These are phyloP conservation scores for Tupiocoris notatus DNA, from an alignment of 2,888 invertebrate species.

Conservation along the genomic window DNA sequence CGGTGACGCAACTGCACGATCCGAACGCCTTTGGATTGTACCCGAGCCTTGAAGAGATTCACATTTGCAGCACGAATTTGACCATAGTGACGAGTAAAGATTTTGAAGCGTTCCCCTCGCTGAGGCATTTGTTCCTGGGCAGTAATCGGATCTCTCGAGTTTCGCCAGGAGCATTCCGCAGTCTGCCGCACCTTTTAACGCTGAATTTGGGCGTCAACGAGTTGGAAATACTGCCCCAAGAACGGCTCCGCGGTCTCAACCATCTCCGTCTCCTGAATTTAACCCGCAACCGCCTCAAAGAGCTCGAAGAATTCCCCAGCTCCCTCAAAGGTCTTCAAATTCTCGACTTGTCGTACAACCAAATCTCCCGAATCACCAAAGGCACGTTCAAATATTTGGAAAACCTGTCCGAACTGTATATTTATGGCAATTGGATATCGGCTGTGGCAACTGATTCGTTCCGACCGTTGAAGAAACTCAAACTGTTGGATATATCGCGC, in stretches of 20 bases:
- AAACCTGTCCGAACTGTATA: constrained; percentile 71
- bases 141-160: constrained; percentile 74
- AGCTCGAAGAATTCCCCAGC: constrained; percentile 75
- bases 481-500: constrained; percentile 73
- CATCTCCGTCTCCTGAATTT: constrained; percentile 74
- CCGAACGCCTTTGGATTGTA: constrained; percentile 45
- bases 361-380: constrained; percentile 72
- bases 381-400: constrained; percentile 74
- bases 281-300: constrained; percentile 77
- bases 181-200: constrained; percentile 70
- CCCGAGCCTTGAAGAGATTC: constrained; percentile 65
- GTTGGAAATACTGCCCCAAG: constrained; percentile 77
- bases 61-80: constrained; percentile 76
- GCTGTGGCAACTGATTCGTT: constrained; percentile 75
- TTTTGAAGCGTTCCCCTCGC: constrained; percentile 76
- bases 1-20: constrained; percentile 52
- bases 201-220: constrained; percentile 81
- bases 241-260: constrained; percentile 75
- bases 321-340: constrained; percentile 76
- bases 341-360: constrained; percentile 79
- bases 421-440: constrained; percentile 81
- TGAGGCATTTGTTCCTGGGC: constrained; percentile 71
- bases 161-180: constrained; percentile 81
- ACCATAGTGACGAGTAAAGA: constrained; percentile 80
- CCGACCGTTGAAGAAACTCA: constrained; percentile 70